Conservation (phyloP, 2,113 vertebrate species). For the Mustela nigripes region DNA sequence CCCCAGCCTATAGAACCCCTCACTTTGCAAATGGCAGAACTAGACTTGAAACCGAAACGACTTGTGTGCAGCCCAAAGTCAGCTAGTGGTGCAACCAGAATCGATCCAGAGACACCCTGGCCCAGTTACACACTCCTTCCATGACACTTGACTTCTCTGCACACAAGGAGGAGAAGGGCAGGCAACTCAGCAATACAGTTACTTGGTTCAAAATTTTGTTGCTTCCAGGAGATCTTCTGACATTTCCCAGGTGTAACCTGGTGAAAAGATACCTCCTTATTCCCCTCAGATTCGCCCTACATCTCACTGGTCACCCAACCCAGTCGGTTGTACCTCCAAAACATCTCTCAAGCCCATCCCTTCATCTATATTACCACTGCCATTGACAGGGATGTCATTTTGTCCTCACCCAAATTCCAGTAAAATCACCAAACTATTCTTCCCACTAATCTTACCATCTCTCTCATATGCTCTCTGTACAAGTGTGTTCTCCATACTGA, state of each 20-base stretch:
- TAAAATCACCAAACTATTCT: neutral
- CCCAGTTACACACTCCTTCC: neutral
- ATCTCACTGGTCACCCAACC: neutral
- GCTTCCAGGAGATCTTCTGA: neutral
- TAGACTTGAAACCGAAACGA: neutral
- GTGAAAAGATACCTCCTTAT: neutral
- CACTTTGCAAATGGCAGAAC: neutral
- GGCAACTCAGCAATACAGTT: neutral
- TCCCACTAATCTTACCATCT: neutral
- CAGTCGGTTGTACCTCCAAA: neutral
- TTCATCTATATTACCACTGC: neutral
- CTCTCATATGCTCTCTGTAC: neutral
- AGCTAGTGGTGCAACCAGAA: neutral
- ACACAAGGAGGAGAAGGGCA: neutral
- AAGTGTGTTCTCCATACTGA: neutral
- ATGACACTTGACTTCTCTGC: neutral
- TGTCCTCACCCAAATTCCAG: neutral
- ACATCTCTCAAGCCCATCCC: neutral
- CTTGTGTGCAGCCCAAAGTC: rapidly evolving
- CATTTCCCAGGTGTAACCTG: neutral
- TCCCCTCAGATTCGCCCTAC: neutral
- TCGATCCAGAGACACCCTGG: neutral
- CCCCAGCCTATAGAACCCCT: neutral
- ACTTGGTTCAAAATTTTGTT: neutral
- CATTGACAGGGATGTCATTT: neutral